These are phyloP conservation scores for Poeciliopsis paucimaculata DNA, from an alignment of 2,797 vertebrate species.

Conservation along the genomic window DNA sequence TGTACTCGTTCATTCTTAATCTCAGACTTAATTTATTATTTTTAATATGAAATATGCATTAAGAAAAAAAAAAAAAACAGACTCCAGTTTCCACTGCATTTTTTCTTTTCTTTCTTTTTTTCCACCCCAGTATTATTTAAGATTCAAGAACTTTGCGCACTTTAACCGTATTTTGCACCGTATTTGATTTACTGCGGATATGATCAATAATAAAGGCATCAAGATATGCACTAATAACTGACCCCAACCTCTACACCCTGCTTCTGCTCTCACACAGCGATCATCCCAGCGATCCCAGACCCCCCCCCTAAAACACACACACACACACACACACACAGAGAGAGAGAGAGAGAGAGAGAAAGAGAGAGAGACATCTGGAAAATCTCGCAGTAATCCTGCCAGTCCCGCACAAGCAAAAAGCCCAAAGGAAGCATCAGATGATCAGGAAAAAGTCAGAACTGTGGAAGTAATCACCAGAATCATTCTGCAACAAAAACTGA, in stretches of 20 bases:
- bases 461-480: neutral
- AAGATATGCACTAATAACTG: neutral
- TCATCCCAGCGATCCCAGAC: neutral
- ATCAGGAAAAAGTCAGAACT: neutral
- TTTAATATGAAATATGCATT: neutral
- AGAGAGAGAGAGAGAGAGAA: neutral
- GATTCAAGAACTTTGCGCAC: slow-evolving; percentile 18
- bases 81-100: neutral
- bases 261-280: neutral
- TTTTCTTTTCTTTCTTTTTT: neutral
- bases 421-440: neutral
- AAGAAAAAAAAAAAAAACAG: fast-evolving
- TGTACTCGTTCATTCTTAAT: no score
- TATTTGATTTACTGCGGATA: neutral
- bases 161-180: neutral
- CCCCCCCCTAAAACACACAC: neutral
- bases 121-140: slow-evolving; percentile 23
- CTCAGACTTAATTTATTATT: neutral
- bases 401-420: neutral
- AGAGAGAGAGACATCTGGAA: neutral
- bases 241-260: no score
- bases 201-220: neutral
- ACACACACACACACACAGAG: neutral
- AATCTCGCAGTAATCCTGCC: neutral
- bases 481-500: neutral